phyloP scores from a whole-genome alignment of 2,797 vertebrate genomes.

The Acanthurus lineatus region DNA sequence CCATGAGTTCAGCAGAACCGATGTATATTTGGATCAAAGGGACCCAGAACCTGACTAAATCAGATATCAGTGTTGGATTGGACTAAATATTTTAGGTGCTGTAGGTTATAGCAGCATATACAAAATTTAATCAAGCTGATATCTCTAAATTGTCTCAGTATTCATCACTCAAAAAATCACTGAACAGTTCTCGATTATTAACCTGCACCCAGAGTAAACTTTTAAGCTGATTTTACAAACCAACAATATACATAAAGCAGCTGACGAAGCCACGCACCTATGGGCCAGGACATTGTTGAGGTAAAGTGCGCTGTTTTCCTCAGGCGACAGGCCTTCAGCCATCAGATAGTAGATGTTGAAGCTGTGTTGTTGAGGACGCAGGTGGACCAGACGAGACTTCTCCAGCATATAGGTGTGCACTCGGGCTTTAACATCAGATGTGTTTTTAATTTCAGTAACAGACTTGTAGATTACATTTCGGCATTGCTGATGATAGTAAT shows the following conservation, averaged over 20 bases:
- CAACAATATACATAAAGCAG: not conserved
- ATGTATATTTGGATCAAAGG: too few relatives aligned
- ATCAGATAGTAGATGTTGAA: constrained; percentile 94
- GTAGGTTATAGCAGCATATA: not conserved
- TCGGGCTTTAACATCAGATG: constrained; percentile 83
- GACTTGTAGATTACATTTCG: not conserved
- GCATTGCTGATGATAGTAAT: not conserved
- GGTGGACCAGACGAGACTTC: constrained; percentile 89
- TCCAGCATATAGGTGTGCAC: constrained; percentile 94
- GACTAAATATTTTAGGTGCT: not conserved
- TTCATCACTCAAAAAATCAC: not conserved
- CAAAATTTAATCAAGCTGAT: not conserved
- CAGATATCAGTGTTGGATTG: not conserved
- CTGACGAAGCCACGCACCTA: constrained; percentile 81
- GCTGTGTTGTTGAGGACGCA: constrained; percentile 88
- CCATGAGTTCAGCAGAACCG: not conserved
- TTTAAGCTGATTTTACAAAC: constrained; percentile 45
- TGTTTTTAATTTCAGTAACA: constrained; percentile 10
- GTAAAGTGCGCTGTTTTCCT: constrained; percentile 90
- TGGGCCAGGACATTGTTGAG: constrained; percentile 89
- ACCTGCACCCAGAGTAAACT: not conserved
- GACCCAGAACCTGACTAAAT: too few relatives aligned
- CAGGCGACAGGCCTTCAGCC: constrained; percentile 91
- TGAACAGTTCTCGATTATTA: not conserved
- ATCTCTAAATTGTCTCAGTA: not conserved